Evolutionary conservation across 2,888 invertebrate species (phyloP).

Genomic region (Gibbula magus): DNA sequence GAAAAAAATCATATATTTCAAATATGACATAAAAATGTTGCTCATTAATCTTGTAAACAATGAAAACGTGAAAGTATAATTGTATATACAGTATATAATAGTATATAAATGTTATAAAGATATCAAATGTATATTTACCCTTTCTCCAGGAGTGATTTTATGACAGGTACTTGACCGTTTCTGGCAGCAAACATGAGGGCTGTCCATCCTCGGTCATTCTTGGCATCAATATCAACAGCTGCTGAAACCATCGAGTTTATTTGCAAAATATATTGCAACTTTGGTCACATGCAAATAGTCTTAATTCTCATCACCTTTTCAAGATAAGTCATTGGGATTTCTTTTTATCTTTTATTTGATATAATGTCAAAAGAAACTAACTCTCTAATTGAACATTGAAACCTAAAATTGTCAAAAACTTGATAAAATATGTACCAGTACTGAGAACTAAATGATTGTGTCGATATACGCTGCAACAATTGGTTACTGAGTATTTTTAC

Average conservation of each 20-base stretch:
- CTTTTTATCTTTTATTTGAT: no score
- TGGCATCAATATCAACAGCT: slow-evolving; percentile 52
- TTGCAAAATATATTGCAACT: no score
- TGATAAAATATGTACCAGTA: no score
- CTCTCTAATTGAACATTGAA: no score
- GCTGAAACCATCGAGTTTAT: slow-evolving; percentile 39
- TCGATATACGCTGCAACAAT: no score
- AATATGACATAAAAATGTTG: background rate
- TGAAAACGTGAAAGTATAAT: background rate
- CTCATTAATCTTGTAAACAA: background rate
- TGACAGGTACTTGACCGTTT: slow-evolving; percentile 66
- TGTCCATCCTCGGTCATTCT: slow-evolving; percentile 72
- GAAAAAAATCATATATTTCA: background rate
- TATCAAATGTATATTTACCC: slow-evolving; percentile 68
- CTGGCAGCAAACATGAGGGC: slow-evolving; percentile 74
- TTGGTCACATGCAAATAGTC: no score
- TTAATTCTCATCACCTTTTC: no score
- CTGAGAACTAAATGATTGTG: no score
- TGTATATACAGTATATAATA: background rate
- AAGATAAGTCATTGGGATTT: no score
- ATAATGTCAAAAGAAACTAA: no score
- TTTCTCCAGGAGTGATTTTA: slow-evolving; percentile 63
- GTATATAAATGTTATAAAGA: background rate
- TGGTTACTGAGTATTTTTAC: no score
- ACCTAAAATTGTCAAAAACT: no score